Base-by-base conservation (phyloP, 2,888 invertebrate genomes). In the Melinopterus prodromus region DNA sequence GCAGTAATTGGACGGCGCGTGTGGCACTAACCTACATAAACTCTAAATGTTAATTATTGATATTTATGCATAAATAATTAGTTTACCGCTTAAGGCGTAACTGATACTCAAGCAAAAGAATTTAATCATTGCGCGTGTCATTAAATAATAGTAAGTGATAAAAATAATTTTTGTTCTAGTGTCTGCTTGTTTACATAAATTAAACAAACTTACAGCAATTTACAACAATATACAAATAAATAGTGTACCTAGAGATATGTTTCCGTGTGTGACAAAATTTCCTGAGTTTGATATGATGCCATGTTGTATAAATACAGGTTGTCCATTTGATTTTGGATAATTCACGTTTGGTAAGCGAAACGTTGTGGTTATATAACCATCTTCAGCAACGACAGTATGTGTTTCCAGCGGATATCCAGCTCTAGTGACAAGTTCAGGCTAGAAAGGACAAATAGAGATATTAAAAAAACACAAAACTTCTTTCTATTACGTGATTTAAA, bases 341-440 rank as follows among this genome's bases (percentile, higher is more conserved):
- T 84, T 83, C 38, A 84, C 80, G 77, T 85, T 86, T 12, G 89
- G 86, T 75, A 91, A 89, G 80, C 90, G 85, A 83, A 90, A 90
- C 77, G 90, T 83, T 6, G 89, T 89, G 76, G 91, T 83, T 38
- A 91, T 88, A 84, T 90, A 90, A 4, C 89, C 90, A 86, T 91
- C 91, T 81, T 87, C 86, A 2, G 91, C 90, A 86, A 87, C 88
- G 77, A 90, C 86, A 78, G 89, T 88, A 84, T 90, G 90, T 12
- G 87, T 89, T 81, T 89, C 88, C 0, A 90, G 86, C 35, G 88
- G 87, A 83, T 91, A 91, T 79, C 90, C 90, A 83, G 90, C 88
- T 78, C 85, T 84, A 78, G 83, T 83, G 76, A 90, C 90, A 35
- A 91, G 86, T 84, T 90, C 90, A 79, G 90, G 89, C 91, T 91